Evolutionary conservation across 2,888 invertebrate species (phyloP).

Genomic region (Callimorpha dominula): DNA sequence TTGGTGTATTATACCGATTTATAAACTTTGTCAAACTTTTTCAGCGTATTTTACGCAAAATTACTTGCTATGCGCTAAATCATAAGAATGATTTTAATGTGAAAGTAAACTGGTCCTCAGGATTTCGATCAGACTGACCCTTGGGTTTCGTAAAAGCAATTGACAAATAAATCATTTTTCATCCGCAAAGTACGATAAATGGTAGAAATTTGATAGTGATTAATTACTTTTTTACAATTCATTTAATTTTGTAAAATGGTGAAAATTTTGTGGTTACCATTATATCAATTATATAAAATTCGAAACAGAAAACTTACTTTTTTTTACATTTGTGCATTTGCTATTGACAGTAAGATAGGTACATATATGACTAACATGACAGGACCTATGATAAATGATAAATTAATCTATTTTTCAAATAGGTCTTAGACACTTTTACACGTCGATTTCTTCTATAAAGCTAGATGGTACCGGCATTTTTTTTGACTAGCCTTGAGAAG

Average conservation of each 20-base stretch:
- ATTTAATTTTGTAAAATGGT: conserved; percentile 13
- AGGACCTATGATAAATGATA: too few relatives aligned
- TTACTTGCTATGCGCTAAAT: conserved; percentile 25
- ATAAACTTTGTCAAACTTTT: conserved; percentile 20
- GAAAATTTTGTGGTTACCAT: not conserved
- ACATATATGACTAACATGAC: too few relatives aligned
- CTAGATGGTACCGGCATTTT: too few relatives aligned
- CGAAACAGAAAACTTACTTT: too few relatives aligned
- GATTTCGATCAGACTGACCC: conserved; percentile 42
- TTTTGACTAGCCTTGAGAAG: too few relatives aligned
- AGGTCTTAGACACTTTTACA: too few relatives aligned
- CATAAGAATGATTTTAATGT: conserved; percentile 2
- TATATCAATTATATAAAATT: not conserved
- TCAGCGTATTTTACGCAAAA: conserved; percentile 28
- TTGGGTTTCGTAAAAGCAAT: conserved; percentile 51
- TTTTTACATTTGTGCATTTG: too few relatives aligned
- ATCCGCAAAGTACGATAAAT: conserved; percentile 48
- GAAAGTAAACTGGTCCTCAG: not conserved
- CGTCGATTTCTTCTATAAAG: too few relatives aligned
- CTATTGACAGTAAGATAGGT: too few relatives aligned
- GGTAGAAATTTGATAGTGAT: conserved; percentile 55
- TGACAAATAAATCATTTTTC: conserved; percentile 61
- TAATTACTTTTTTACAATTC: conserved; percentile 50
- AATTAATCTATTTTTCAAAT: too few relatives aligned
- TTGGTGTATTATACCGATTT: conserved; percentile 14